Evolutionary conservation across 2,113 vertebrate species (phyloP).

Genomic region (Gorsachius goisagi): DNA sequence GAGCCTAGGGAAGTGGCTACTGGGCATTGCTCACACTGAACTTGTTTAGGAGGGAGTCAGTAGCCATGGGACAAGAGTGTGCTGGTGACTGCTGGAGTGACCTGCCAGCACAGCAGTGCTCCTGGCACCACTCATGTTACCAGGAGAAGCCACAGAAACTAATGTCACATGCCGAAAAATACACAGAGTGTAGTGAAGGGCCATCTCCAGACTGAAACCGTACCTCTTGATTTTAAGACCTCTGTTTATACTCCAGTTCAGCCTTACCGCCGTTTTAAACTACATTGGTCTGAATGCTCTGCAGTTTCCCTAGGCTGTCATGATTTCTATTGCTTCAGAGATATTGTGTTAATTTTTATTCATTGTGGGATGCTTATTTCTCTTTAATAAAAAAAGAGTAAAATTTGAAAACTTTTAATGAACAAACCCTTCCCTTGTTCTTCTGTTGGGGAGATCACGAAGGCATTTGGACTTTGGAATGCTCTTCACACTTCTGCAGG

Average conservation of each 20-base stretch:
- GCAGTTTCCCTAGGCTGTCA: neutral
- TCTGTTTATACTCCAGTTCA: neutral
- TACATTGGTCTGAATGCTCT: accelerated
- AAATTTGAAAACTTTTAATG: neutral
- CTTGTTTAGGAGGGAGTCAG: neutral
- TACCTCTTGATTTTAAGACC: neutral
- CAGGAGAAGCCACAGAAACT: neutral
- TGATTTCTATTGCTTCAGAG: neutral
- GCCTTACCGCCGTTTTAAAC: neutral
- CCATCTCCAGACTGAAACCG: neutral
- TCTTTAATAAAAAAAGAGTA: neutral
- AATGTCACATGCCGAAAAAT: neutral
- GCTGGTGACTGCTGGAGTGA: neutral
- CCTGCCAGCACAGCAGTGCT: neutral
- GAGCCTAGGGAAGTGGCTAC: neutral
- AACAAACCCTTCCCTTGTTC: neutral
- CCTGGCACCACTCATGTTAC: neutral
- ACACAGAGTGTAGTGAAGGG: neutral
- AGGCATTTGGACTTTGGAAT: neutral
- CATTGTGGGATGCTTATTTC: neutral
- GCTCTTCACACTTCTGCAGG: neutral
- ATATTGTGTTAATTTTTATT: neutral
- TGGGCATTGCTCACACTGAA: too few relatives aligned
- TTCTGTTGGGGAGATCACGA: neutral
- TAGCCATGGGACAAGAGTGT: neutral